phyloP scores from a whole-genome alignment of 1,140 invertebrate genomes.

The Trissolcus basalis region DNA sequence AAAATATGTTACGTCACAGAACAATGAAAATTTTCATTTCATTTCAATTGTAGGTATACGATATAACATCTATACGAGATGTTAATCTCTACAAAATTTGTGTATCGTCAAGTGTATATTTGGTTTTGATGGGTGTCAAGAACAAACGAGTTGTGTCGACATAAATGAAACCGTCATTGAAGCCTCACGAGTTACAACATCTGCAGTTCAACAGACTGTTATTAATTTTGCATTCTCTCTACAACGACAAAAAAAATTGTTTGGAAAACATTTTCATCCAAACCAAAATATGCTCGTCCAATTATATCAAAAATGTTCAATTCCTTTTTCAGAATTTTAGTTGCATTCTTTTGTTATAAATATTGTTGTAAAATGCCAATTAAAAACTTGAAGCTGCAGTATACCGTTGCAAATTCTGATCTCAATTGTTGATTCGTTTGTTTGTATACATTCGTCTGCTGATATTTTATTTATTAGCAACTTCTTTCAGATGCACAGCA shows the following conservation, averaged over 20 bases:
- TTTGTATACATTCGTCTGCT: background rate
- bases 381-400: background rate
- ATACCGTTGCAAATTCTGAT: background rate
- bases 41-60: background rate
- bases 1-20: too few species aligned
- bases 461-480: slow-evolving; percentile 52
- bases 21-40: background rate
- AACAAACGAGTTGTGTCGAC: slow-evolving; percentile 21
- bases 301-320: too few species aligned
- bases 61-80: background rate
- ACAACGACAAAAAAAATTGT: slow-evolving; percentile 1
- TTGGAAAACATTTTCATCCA: too few species aligned
- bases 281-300: too few species aligned
- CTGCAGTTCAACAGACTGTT: slow-evolving; percentile 4
- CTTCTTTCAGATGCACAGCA: slow-evolving; percentile 47
- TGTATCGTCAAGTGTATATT: slow-evolving; percentile 11
- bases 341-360: too few species aligned
- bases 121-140: slow-evolving; percentile 39
- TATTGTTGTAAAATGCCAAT: too few species aligned
- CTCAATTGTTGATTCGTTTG: background rate
- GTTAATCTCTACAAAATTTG: background rate
- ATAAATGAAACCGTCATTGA: slow-evolving; percentile 19
- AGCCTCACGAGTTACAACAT: slow-evolving; percentile 6
- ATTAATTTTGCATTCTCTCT: background rate
- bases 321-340: too few species aligned